A percentile compares a stretch with the other conserved stretches of the same genome.
phyloP scores from a whole-genome alignment of 2,113 vertebrate species.

The Maccullochella peelii region DNA sequence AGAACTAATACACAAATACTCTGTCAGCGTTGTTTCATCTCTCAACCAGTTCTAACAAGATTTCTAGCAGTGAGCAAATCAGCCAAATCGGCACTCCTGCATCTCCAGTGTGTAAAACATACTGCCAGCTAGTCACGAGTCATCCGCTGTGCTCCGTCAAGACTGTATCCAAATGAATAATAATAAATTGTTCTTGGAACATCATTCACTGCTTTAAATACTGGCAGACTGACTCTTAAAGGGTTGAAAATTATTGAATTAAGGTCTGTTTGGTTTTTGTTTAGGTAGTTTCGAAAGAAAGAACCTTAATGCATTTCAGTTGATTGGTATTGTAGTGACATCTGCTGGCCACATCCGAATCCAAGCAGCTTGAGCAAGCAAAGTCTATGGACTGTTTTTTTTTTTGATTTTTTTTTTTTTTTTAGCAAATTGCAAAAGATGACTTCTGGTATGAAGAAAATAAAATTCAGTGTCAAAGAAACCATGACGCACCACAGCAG shows the following conservation, averaged over 20 bases:
- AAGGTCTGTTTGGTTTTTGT: constrained; percentile 1
- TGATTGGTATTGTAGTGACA: constrained; percentile 47
- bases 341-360: constrained; percentile 63
- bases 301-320: not conserved
- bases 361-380: not conserved
- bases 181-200: not conserved
- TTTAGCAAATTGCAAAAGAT: not conserved
- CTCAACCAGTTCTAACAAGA: not conserved
- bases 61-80: not conserved
- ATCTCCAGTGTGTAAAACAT: not conserved
- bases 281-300: constrained; percentile 27
- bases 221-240: not conserved
- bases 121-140: not conserved
- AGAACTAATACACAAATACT: not conserved
- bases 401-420: not conserved
- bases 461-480: not conserved
- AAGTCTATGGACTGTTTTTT: not conserved
- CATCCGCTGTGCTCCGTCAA: not conserved
- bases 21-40: not conserved
- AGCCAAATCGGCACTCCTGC: not conserved
- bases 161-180: not conserved
- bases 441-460: not conserved
- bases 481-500: not conserved
- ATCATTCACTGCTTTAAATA: not conserved
- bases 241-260: not conserved